A percentile compares a stretch with the other conserved stretches of the same genome.
Evolutionary conservation across 2,113 vertebrate genomes (phyloP).

Genomic region (Glaucomys volans): DNA sequence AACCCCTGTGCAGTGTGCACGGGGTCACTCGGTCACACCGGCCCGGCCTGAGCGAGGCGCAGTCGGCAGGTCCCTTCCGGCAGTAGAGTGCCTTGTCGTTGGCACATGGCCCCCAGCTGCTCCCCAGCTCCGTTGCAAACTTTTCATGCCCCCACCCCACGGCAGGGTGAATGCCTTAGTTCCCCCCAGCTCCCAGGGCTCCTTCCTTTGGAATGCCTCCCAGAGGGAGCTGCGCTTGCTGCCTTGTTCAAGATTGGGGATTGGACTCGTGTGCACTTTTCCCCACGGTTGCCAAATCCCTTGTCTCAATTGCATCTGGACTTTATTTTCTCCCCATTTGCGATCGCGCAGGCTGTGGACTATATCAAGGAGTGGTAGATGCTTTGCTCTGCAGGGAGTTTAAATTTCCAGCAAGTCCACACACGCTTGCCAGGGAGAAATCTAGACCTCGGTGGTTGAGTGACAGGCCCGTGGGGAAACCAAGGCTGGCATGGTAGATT

Average conservation of each 20-base stretch:
- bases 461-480: not conserved
- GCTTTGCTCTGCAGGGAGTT: slow-evolving; percentile 64
- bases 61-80: not conserved
- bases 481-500: not conserved
- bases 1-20: not conserved
- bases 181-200: not conserved
- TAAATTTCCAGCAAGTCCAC: slow-evolving; percentile 48
- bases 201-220: not conserved
- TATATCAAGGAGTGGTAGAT: not conserved
- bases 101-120: not conserved
- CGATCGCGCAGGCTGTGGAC: not conserved
- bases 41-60: not conserved
- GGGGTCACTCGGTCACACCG: slow-evolving; percentile 39
- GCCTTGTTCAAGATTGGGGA: not conserved
- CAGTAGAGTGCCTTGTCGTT: slow-evolving; percentile 9
- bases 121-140: slow-evolving; percentile 71
- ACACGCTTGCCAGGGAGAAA: not conserved
- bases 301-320: slow-evolving; percentile 60
- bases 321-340: slow-evolving; percentile 60
- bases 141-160: slow-evolving; percentile 56
- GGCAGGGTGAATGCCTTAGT: not conserved
- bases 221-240: not conserved
- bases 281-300: not conserved
- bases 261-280: slow-evolving; percentile 40
- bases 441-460: slow-evolving; percentile 9